These are phyloP conservation scores for Matsumyia berberina DNA, from an alignment of 2,888 invertebrate species.

Conservation along the genomic window DNA sequence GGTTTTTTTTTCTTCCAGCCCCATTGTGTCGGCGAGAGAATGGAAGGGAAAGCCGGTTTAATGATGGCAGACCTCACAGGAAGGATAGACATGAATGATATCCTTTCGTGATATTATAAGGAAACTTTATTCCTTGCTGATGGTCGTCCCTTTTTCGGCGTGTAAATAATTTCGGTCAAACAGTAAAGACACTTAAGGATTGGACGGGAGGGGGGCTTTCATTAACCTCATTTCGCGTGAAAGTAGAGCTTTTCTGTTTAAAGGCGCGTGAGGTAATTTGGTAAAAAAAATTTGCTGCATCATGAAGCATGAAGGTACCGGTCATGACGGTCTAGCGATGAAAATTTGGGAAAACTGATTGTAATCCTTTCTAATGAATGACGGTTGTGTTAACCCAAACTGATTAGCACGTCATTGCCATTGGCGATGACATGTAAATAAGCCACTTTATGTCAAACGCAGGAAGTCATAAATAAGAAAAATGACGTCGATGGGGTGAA, in stretches of 20 bases:
- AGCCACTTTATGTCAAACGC: not conserved
- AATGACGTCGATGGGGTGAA: too few species aligned
- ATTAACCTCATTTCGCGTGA: not conserved
- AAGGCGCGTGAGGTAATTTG: constrained; percentile 10
- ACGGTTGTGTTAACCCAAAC: not conserved
- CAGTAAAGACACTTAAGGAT: not conserved
- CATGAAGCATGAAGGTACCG: constrained; percentile 11
- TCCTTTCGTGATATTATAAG: constrained; percentile 21
- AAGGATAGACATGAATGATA: constrained; percentile 26
- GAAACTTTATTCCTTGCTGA: constrained; percentile 45
- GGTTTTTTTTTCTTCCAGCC: not conserved
- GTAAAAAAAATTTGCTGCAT: constrained; percentile 10
- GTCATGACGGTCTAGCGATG: not conserved
- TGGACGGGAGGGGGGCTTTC: constrained; percentile 4
- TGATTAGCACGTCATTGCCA: not conserved
- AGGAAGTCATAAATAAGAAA: too few species aligned
- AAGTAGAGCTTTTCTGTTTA: not conserved
- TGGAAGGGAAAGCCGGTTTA: constrained; percentile 6
- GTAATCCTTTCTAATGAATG: constrained; percentile 1
- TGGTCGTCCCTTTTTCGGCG: constrained; percentile 6
- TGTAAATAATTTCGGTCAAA: constrained; percentile 9
- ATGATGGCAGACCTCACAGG: constrained; percentile 6
- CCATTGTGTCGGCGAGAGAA: not conserved
- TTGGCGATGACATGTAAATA: not conserved
- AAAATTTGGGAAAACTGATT: not conserved